A percentile compares a stretch with the other conserved stretches of the same genome.
These are phyloP conservation scores for Microchrysa polita DNA, from an alignment of 2,888 invertebrate genomes.

Conservation along the genomic window DNA sequence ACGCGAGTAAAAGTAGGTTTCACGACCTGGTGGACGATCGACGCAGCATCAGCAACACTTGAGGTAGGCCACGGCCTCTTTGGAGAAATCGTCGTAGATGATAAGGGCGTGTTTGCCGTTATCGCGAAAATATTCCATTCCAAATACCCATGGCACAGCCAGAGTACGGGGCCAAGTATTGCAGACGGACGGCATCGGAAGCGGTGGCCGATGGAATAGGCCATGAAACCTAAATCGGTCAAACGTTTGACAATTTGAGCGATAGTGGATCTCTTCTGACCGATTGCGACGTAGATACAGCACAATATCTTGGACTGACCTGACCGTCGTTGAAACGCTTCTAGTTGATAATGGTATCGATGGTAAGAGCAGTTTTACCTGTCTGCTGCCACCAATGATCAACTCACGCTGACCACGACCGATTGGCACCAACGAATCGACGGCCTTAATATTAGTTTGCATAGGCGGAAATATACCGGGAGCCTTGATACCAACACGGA, in stretches of 20 bases:
- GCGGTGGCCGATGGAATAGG: conserved; percentile 98
- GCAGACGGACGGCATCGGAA: conserved; percentile 99
- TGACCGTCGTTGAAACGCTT: conserved; percentile 95
- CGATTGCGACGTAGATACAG: conserved; percentile 99
- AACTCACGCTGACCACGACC: conserved; percentile 99
- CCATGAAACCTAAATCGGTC: conserved; percentile 91
- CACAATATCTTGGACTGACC: conserved; percentile 99
- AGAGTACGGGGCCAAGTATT: conserved; percentile 98
- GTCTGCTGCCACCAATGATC: conserved; percentile 99
- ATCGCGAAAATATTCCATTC: conserved; percentile 99
- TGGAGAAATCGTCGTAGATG: conserved; percentile 99
- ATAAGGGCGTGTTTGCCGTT: conserved; percentile 99
- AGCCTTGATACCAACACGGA: conserved; percentile 90
- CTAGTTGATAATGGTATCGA: conserved; percentile 99
- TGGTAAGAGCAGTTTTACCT: conserved; percentile 97
- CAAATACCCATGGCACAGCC: conserved; percentile 99
- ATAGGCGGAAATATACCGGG: conserved; percentile 99
- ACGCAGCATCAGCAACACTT: conserved; percentile 98
- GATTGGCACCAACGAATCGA: conserved; percentile 98
- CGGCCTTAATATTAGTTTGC: conserved; percentile 99
- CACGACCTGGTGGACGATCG: conserved; percentile 99
- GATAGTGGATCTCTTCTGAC: conserved; percentile 98
- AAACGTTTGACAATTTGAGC: conserved; percentile 96
- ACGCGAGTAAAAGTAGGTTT: conserved; percentile 99
- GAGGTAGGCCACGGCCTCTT: conserved; percentile 99